Conservation (phyloP, 2,113 vertebrate genomes). For the Gambusia holbrooki region DNA sequence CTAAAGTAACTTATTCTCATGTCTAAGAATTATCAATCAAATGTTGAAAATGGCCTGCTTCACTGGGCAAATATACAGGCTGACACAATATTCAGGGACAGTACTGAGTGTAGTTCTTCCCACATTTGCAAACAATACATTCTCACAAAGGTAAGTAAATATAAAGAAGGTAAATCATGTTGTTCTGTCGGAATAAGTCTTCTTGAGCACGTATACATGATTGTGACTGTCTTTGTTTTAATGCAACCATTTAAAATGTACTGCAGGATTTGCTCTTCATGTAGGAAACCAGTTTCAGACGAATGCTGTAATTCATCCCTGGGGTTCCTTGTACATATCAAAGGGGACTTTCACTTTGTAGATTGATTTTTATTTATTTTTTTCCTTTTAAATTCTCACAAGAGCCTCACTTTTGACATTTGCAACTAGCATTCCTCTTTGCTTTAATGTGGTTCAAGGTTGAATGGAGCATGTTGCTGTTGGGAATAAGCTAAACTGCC, state of each 20-base stretch:
- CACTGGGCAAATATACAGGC: no score
- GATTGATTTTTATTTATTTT: background rate
- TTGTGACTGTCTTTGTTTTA: background rate
- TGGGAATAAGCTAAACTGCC: constrained; percentile 41
- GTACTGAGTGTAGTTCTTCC: no score
- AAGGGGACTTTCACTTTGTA: constrained; percentile 57
- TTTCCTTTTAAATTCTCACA: constrained; percentile 22
- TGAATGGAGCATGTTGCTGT: constrained; percentile 43
- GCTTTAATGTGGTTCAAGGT: constrained; percentile 41
- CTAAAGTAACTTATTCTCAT: no score
- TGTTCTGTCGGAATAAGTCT: constrained; percentile 5
- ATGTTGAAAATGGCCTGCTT: no score
- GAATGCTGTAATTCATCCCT: constrained; percentile 27
- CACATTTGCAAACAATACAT: no score
- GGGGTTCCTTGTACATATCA: constrained; percentile 51
- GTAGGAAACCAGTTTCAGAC: constrained; percentile 18
- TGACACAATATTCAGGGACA: no score
- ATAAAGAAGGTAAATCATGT: background rate
- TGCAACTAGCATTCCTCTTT: constrained; percentile 20
- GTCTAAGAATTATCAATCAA: no score
- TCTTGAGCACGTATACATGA: constrained; percentile 7
- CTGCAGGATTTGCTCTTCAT: constrained; percentile 5
- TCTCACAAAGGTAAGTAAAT: no score
- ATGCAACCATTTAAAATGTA: constrained; percentile 1
- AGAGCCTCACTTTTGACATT: constrained; percentile 56